Evolutionary conservation across 1,140 invertebrate genomes (phyloP).

Genomic region (Scaptomyza montana): DNA sequence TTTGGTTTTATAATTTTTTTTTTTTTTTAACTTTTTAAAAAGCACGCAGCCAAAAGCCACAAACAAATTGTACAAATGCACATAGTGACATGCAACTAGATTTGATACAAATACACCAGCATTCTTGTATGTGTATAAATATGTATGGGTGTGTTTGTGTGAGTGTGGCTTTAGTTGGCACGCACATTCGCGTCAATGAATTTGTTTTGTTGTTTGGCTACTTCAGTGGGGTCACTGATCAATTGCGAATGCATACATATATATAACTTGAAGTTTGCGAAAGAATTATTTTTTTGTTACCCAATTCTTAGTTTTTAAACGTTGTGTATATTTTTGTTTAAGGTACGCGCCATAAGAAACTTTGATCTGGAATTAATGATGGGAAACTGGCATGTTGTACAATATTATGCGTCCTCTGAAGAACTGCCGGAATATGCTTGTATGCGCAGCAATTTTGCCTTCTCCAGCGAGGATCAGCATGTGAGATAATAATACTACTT

Average conservation of each 20-base stretch:
- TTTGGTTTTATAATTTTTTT: too few relatives aligned
- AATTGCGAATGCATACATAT: background rate
- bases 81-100: conserved; percentile 33
- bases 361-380: conserved; percentile 86
- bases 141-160: background rate
- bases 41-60: too few relatives aligned
- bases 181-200: conserved; percentile 21
- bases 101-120: background rate
- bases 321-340: background rate
- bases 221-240: background rate
- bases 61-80: conserved; percentile 46
- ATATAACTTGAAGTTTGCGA: too few relatives aligned
- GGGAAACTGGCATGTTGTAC: conserved; percentile 92
- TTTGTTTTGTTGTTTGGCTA: background rate
- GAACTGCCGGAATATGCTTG: conserved; percentile 92
- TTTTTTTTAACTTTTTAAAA: background rate
- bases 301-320: too few relatives aligned
- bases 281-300: too few relatives aligned
- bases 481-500: conserved; percentile 34
- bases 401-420: conserved; percentile 94
- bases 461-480: conserved; percentile 76
- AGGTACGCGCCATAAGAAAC: conserved; percentile 85
- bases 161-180: conserved; percentile 29
- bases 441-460: conserved; percentile 90
- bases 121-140: background rate